phyloP scores from a whole-genome alignment of 2,888 invertebrate genomes.

The Andrena dorsata region DNA sequence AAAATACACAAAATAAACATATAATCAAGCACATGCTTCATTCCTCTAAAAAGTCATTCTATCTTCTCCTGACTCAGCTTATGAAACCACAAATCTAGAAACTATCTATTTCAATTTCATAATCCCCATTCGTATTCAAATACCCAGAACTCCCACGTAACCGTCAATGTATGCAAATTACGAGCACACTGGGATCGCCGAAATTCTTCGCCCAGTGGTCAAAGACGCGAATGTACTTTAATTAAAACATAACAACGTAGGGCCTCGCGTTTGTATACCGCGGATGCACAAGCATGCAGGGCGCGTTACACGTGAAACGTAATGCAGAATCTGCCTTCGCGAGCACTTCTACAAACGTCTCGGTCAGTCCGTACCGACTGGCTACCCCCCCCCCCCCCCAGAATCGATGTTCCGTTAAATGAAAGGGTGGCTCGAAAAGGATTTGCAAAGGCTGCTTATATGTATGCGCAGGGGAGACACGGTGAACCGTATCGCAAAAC shows the following conservation, averaged over 20 bases:
- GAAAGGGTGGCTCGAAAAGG: slow-evolving; percentile 44
- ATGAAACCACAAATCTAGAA: background rate
- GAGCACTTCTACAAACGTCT: slow-evolving; percentile 1
- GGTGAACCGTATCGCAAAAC: slow-evolving; percentile 13
- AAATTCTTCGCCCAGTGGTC: slow-evolving; percentile 3
- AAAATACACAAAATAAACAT: too few relatives aligned
- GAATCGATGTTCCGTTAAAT: slow-evolving; percentile 65
- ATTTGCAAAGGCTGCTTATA: slow-evolving; percentile 30
- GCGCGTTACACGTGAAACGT: background rate
- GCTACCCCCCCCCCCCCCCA: slow-evolving; percentile 1
- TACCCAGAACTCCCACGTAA: background rate
- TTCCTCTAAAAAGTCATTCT: too few relatives aligned
- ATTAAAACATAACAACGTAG: background rate
- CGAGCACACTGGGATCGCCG: background rate
- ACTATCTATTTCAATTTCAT: background rate
- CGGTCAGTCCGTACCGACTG: slow-evolving; percentile 23
- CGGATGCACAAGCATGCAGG: background rate
- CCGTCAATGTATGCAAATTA: too few relatives aligned
- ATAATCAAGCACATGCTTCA: too few relatives aligned
- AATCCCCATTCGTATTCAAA: background rate
- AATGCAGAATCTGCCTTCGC: background rate
- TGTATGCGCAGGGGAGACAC: background rate
- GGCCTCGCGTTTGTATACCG: background rate
- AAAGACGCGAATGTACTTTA: background rate
- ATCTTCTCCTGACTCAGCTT: too few relatives aligned